Evolutionary conservation across 2,888 invertebrate genomes (phyloP).

Genomic region (Drosophila neotestacea): DNA sequence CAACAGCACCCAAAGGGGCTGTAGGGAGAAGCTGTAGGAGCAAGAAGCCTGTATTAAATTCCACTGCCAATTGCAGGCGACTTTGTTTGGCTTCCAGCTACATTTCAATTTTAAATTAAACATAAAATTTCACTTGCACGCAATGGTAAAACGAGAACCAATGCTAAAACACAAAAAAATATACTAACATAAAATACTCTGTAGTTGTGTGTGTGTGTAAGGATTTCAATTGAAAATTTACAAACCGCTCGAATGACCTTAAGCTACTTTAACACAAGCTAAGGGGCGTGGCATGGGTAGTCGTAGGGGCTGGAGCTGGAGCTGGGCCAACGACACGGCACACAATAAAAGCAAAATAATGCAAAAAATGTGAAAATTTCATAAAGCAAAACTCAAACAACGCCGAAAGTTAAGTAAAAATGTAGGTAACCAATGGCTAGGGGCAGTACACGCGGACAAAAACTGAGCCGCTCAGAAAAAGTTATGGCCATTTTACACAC

Average conservation of each 20-base stretch:
- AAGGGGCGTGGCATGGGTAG: constrained; percentile 14
- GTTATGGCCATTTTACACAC: constrained; percentile 31
- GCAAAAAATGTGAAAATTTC: constrained; percentile 62
- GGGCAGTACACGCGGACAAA: constrained; percentile 45
- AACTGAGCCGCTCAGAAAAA: constrained; percentile 39
- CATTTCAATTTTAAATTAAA: constrained; percentile 72
- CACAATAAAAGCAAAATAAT: constrained; percentile 57
- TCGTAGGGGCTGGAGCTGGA: not conserved
- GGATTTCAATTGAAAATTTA: constrained; percentile 73
- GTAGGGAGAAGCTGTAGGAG: constrained; percentile 5
- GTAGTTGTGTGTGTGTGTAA: constrained; percentile 34
- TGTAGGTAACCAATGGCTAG: constrained; percentile 69
- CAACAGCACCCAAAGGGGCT: constrained; percentile 13
- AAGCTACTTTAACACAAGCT: constrained; percentile 63
- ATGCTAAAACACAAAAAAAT: constrained; percentile 18
- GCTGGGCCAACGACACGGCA: constrained; percentile 12
- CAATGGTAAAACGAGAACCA: constrained; percentile 44
- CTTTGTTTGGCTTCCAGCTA: constrained; percentile 62
- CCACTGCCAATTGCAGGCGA: constrained; percentile 65
- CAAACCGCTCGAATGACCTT: constrained; percentile 72
- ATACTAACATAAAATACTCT: constrained; percentile 2
- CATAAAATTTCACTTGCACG: constrained; percentile 62
- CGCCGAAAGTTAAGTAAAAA: constrained; percentile 68
- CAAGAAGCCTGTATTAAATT: constrained; percentile 54
- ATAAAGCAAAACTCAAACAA: constrained; percentile 74